Evolutionary conservation across 35 echinoderm and acorn worm genomes (phyloP).

Genomic region (Patiria miniata): DNA sequence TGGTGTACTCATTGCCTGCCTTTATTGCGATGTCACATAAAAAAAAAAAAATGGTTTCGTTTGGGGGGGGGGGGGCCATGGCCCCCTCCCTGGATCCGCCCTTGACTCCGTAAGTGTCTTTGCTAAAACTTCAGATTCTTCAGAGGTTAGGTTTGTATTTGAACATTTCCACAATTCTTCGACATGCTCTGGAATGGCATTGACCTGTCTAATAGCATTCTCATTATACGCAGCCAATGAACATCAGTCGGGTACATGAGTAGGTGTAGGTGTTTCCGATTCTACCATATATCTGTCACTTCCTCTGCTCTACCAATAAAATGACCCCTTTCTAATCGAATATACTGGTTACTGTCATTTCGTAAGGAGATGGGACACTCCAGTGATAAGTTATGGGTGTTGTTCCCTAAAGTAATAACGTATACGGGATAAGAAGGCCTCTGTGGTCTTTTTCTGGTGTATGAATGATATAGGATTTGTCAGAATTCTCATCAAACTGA

Average conservation of each 20-base stretch:
- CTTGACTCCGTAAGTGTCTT: conserved; percentile 35
- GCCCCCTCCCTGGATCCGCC: too few relatives aligned
- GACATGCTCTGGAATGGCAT: conserved; percentile 1
- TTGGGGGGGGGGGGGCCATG: too few relatives aligned
- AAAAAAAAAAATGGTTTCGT: too few relatives aligned
- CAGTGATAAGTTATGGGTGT: conserved; percentile 6
- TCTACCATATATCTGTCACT: not conserved
- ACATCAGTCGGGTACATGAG: conserved; percentile 2
- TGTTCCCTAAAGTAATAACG: conserved; percentile 1
- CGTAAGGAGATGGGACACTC: not conserved
- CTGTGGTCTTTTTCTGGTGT: not conserved
- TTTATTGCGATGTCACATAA: too few relatives aligned
- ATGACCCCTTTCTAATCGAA: not conserved
- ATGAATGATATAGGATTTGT: conserved; percentile 5
- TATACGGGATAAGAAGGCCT: not conserved
- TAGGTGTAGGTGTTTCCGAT: not conserved
- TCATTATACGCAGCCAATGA: conserved; percentile 5
- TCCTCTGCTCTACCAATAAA: conserved; percentile 17
- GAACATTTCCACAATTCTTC: not conserved
- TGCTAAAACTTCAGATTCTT: not conserved
- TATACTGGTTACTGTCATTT: conserved; percentile 9
- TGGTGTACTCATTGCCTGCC: too few relatives aligned
- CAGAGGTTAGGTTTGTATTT: not conserved
- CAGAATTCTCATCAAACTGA: conserved; percentile 7
- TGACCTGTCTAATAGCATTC: not conserved